Conservation (phyloP, 1,140 invertebrate genomes). For the Drosophila sucinea region DNA sequence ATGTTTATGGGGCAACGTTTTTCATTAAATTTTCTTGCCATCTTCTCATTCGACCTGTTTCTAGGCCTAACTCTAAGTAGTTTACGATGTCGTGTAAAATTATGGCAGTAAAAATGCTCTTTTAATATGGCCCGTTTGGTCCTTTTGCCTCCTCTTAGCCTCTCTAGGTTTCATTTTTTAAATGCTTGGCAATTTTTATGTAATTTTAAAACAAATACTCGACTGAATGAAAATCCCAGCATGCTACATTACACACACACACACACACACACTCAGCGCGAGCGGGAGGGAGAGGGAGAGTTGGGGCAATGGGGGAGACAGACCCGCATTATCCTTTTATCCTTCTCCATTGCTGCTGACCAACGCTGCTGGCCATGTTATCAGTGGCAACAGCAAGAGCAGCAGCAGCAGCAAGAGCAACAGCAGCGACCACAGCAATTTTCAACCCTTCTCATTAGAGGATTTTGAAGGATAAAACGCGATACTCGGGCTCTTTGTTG, state of each 20-base stretch:
- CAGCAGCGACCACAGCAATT: conserved; percentile 71
- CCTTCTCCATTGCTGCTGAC: conserved; percentile 58
- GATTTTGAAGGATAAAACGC: conserved; percentile 80
- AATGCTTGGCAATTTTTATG: conserved; percentile 68
- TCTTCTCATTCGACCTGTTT: conserved; percentile 37
- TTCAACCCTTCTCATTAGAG: conserved; percentile 83
- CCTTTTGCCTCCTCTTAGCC: conserved; percentile 39
- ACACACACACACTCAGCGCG: neutral
- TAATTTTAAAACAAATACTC: conserved; percentile 77
- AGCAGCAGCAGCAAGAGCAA: conserved; percentile 46
- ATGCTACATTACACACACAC: conserved; percentile 66
- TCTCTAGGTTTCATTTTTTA: conserved; percentile 3
- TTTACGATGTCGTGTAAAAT: conserved; percentile 70
- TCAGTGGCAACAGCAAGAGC: conserved; percentile 54
- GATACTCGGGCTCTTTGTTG: conserved; percentile 64
- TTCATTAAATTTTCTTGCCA: conserved; percentile 69
- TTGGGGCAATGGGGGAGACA: neutral
- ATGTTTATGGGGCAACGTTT: conserved; percentile 80
- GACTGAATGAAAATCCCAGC: conserved; percentile 27
- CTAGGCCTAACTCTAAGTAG: conserved; percentile 69
- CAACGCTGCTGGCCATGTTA: conserved; percentile 71
- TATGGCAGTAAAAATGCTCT: conserved; percentile 69
- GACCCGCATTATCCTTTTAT: conserved; percentile 80
- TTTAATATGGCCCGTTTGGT: conserved; percentile 60
- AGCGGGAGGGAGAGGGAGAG: neutral